Base-by-base conservation (phyloP, 2,888 invertebrate genomes). In the Nomada lathburiana region DNA sequence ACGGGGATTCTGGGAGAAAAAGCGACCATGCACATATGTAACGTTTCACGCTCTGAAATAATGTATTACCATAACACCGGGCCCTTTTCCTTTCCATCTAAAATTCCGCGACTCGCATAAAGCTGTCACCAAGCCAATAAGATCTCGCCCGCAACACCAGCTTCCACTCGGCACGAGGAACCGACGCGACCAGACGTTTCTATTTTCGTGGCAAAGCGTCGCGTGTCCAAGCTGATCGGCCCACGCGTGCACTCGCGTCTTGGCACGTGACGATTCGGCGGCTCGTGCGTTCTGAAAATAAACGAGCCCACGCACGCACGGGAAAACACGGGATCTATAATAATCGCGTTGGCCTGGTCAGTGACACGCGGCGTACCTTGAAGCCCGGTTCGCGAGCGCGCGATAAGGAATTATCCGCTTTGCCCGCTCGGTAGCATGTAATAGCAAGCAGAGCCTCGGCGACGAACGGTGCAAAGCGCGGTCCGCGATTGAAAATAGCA, bases 291-390 rank as follows among this genome's bases (percentile, higher is more conserved):
- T 74, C 78, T 82, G 72, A 84, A 73, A 87, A 88, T 87, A 87
- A 88, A 84, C 76, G 67, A 55, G 79, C 68, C 80, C 76, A 73
- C 78, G 73, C 72, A 80, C 80, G 83, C 80, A 76, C 70, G 78
- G 85, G 85, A 71, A 85, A 84, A 80, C 64, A 85, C 82, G 59
- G 70, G 68, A 62, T 73, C 74, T 84, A 82, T 84, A 84, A 86
- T 82, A 87, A 88, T 73, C 78, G 82, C 80, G 73, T 88, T 86
- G 81, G 77, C 64, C 78, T 88, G 88, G 88, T 88, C 88, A 88
- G 89, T 89, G 88, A 89, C 87, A 87, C 81, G 79, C 23, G 18
- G 29, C 53, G 68, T 69, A 85, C 83, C 80, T 85, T 81, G 75
- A 76, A 75, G 77, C 74, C 68, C 71, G 53, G 60, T 47, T 20